Percentiles rank a stretch among this genome's conserved stretches.
Conservation (phyloP, 30 jellyfish, hydroid and myxozoan species). For the Aurelia coerulea region DNA sequence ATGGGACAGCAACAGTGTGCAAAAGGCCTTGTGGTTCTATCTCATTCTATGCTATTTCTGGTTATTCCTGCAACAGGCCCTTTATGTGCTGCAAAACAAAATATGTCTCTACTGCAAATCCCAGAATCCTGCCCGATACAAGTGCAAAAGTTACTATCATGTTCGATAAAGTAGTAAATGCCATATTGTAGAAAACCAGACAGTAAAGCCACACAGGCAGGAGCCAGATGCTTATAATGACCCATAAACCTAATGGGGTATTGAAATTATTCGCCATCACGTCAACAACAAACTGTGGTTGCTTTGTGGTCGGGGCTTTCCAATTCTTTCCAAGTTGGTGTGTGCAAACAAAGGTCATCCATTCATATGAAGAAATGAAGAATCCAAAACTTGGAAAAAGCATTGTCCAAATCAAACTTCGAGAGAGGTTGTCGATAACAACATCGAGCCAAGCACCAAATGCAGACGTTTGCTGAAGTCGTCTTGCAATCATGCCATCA, state of each 20-base stretch:
- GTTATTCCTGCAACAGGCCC: constrained; percentile 12
- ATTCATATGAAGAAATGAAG: constrained; percentile 66
- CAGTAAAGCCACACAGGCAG: constrained; percentile 72
- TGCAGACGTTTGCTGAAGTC: constrained; percentile 61
- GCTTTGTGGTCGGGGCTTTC: constrained; percentile 51
- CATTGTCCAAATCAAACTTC: constrained; percentile 75
- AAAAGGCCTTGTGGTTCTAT: no score
- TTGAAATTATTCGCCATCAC: constrained; percentile 61
- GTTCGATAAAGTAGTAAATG: neutral
- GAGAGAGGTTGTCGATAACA: constrained; percentile 64
- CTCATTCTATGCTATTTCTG: no score
- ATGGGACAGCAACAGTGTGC: no score
- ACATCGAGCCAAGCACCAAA: constrained; percentile 96
- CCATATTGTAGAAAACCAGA: neutral
- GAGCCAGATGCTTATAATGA: constrained; percentile 61
- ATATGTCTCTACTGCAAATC: constrained; percentile 45
- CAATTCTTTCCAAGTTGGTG: constrained; percentile 75
- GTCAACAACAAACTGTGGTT: constrained; percentile 40
- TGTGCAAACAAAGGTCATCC: constrained; percentile 80
- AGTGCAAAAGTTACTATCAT: neutral
- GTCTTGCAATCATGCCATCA: constrained; percentile 85
- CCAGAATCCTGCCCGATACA: constrained; percentile 35
- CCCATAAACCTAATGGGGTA: constrained; percentile 54
- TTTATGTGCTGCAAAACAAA: constrained; percentile 50
- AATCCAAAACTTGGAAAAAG: constrained; percentile 69